phyloP scores from a whole-genome alignment of 37 sponge, comb jelly and placozoan genomes.

The Oopsacas minuta region DNA sequence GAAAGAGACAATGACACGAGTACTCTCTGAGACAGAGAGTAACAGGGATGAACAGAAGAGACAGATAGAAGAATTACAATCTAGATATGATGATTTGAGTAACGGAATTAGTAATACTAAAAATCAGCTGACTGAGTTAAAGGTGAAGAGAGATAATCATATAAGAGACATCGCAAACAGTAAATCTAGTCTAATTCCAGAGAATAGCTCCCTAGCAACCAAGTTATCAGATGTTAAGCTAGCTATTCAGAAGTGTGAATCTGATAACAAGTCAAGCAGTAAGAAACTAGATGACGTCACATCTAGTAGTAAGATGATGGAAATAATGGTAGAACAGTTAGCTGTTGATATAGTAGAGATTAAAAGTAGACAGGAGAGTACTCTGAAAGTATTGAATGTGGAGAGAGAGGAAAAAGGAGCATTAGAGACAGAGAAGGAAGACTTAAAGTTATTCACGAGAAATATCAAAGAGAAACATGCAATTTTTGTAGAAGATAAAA shows the following conservation, averaged over 20 bases:
- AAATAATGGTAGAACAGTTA: not conserved
- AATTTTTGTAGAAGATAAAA: not conserved
- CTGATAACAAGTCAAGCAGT: not conserved
- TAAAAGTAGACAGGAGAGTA: not conserved
- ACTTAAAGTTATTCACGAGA: not conserved
- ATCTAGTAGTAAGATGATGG: not conserved
- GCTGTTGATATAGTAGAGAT: not conserved
- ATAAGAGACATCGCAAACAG: not conserved
- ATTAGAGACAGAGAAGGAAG: not conserved
- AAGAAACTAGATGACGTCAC: conserved; percentile 6
- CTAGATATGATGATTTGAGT: not conserved
- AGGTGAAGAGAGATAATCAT: not conserved
- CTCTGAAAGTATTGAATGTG: not conserved
- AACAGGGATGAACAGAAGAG: not conserved
- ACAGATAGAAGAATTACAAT: not conserved
- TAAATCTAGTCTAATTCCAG: not conserved
- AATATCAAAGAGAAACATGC: not conserved
- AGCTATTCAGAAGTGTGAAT: not conserved
- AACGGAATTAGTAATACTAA: not conserved
- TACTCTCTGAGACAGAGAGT: not conserved
- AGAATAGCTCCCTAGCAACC: not conserved
- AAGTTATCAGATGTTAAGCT: not conserved
- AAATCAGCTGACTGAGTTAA: not conserved
- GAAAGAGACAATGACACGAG: not conserved
- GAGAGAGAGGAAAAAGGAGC: not conserved